Conservation (phyloP, 2,113 vertebrate species). For the Xiphophorus maculatus region DNA sequence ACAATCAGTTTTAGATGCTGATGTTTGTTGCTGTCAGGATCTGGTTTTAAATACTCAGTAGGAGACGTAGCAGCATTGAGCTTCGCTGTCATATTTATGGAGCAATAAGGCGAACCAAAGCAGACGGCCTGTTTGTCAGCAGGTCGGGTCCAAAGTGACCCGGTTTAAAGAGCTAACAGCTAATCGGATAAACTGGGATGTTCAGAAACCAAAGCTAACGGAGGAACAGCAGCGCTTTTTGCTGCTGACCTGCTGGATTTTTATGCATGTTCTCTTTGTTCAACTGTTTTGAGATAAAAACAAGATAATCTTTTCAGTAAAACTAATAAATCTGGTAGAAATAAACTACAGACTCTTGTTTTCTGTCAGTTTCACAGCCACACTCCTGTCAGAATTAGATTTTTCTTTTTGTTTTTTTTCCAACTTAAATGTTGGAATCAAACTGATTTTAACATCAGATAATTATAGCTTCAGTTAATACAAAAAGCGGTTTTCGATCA, state of each 20-base stretch:
- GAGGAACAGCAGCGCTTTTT: background rate
- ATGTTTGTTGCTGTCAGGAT: background rate
- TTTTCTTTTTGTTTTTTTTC: too few relatives aligned
- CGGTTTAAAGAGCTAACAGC: background rate
- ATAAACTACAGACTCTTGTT: too few relatives aligned
- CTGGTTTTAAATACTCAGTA: too few relatives aligned
- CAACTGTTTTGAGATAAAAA: constrained; percentile 46
- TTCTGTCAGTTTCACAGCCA: too few relatives aligned
- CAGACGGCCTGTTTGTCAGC: background rate
- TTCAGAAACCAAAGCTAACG: constrained; percentile 1
- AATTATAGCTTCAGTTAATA: too few relatives aligned
- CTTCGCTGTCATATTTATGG: background rate
- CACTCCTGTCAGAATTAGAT: too few relatives aligned
- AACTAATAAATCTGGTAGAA: constrained; percentile 4
- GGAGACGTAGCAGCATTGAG: background rate
- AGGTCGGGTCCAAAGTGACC: background rate
- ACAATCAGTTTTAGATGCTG: background rate
- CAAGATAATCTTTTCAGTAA: constrained; percentile 47
- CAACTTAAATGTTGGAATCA: too few relatives aligned
- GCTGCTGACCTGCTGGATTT: constrained; percentile 47
- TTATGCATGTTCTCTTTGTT: constrained; percentile 59
- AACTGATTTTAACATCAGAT: too few relatives aligned
- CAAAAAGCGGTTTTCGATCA: too few relatives aligned
- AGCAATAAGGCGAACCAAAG: constrained; percentile 63
- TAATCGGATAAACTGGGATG: background rate